These are phyloP conservation scores for Ceratothoa steindachneri DNA, from an alignment of 2,888 invertebrate genomes.

Conservation along the genomic window DNA sequence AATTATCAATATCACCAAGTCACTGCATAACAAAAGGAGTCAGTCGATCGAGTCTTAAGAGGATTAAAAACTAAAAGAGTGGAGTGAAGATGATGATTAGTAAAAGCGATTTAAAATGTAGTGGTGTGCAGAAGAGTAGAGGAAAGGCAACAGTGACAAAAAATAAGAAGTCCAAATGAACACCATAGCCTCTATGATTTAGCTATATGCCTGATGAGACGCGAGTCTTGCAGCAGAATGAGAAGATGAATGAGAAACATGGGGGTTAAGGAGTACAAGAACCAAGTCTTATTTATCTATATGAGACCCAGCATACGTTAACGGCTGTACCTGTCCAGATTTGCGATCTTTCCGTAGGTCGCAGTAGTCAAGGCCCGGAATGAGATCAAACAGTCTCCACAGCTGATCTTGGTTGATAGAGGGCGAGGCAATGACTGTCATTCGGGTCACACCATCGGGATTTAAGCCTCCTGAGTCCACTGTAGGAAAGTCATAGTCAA, in stretches of 20 bases:
- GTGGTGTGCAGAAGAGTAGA: not conserved
- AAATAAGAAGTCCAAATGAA: not conserved
- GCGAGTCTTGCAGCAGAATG: no score
- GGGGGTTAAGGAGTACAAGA: not conserved
- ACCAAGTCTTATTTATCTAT: not conserved
- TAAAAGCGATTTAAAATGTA: not conserved
- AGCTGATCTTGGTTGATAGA: conserved; percentile 68
- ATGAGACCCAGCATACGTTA: not conserved
- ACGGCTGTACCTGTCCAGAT: conserved; percentile 48
- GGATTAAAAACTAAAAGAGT: not conserved
- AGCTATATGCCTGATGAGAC: no score
- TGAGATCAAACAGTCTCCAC: conserved; percentile 79
- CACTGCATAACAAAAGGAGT: not conserved
- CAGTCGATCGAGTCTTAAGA: not conserved
- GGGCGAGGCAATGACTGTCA: conserved; percentile 71
- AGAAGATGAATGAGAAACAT: no score
- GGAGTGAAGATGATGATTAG: not conserved
- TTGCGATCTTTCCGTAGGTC: conserved; percentile 53
- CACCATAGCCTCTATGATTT: conserved; percentile 6
- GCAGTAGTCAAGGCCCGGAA: conserved; percentile 66
- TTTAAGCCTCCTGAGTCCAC: conserved; percentile 46
- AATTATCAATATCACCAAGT: not conserved
- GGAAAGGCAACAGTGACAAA: no score
- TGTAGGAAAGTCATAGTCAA: conserved; percentile 15
- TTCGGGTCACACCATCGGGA: conserved; percentile 55